Conservation (phyloP, 2,113 vertebrate genomes). For the Lanius ludovicianus region DNA sequence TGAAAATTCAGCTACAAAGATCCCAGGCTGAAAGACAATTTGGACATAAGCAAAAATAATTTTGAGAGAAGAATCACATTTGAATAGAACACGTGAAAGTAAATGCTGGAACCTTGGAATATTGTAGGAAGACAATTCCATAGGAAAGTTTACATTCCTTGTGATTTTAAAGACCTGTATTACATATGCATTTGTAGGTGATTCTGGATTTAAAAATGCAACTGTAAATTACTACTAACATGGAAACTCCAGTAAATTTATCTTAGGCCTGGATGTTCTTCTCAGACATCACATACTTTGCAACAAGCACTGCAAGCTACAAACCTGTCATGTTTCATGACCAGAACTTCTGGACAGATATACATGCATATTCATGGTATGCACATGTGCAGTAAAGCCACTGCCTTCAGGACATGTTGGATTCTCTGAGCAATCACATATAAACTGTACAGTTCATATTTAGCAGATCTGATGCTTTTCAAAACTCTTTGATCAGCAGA, state of each 20-base stretch:
- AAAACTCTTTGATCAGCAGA: neutral
- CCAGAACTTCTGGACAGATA: neutral
- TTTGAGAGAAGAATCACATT: neutral
- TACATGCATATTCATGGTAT: neutral
- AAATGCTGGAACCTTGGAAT: neutral
- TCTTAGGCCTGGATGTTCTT: neutral
- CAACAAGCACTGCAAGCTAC: neutral
- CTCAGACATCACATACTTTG: neutral
- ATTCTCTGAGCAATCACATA: neutral
- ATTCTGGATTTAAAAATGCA: neutral
- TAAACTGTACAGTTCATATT: neutral
- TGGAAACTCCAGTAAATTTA: neutral
- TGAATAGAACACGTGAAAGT: neutral
- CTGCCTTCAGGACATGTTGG: neutral
- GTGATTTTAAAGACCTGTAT: neutral
- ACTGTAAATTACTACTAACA: neutral
- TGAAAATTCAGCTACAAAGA: neutral
- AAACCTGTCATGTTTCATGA: neutral
- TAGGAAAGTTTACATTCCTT: neutral
- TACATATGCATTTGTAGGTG: neutral
- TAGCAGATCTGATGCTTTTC: neutral
- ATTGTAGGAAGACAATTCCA: neutral
- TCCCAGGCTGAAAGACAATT: neutral
- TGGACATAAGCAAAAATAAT: neutral
- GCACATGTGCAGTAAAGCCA: neutral